These are phyloP conservation scores for Agrotis puta DNA, from an alignment of 2,888 invertebrate species.

Conservation along the genomic window DNA sequence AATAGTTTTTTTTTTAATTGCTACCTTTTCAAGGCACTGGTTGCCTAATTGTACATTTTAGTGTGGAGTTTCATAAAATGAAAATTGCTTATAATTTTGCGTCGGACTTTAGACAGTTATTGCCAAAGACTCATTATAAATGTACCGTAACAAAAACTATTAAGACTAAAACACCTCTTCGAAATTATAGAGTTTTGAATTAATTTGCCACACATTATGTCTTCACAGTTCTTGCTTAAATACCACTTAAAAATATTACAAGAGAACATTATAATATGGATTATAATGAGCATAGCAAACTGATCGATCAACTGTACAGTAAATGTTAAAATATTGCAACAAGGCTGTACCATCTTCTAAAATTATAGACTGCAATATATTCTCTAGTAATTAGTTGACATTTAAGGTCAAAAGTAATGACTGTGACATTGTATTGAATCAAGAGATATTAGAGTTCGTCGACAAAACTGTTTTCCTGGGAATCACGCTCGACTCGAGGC, in stretches of 20 bases:
- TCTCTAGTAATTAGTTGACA: constrained; percentile 41
- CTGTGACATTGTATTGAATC: too few relatives aligned
- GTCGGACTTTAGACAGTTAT: neutral
- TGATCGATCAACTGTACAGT: constrained; percentile 15
- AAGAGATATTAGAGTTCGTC: too few relatives aligned
- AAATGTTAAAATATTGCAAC: constrained; percentile 48
- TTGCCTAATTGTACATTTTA: too few relatives aligned
- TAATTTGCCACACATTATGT: constrained; percentile 3
- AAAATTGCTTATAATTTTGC: too few relatives aligned
- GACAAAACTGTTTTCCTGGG: too few relatives aligned
- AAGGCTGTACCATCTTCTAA: constrained; percentile 12
- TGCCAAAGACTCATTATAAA: neutral
- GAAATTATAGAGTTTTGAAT: neutral
- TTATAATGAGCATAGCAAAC: neutral
- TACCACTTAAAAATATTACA: constrained; percentile 2
- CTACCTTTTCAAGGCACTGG: too few relatives aligned
- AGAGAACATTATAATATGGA: neutral
- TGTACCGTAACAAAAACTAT: neutral
- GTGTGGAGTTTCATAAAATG: too few relatives aligned
- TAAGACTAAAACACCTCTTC: neutral
- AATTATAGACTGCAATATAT: constrained; percentile 1
- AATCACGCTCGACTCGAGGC: too few relatives aligned
- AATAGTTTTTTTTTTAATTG: too few relatives aligned
- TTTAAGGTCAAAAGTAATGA: too few relatives aligned
- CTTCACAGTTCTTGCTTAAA: neutral